Percentiles rank a stretch among this genome's conserved stretches.
These are phyloP conservation scores for Pipistrellus pygmaeus DNA, from an alignment of 2,797 vertebrate species.

Conservation along the genomic window DNA sequence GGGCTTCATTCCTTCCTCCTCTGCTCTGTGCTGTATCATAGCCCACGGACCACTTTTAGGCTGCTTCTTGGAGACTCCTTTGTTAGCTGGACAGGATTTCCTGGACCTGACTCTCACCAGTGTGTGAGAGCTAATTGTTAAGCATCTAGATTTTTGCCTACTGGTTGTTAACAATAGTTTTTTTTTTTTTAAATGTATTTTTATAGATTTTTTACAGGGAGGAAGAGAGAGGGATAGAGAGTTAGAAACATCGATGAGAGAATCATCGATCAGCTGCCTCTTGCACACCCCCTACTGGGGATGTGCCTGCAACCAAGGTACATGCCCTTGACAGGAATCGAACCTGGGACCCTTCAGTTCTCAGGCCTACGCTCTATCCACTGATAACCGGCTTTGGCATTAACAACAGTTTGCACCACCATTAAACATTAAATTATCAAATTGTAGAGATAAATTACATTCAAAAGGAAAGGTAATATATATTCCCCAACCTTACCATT, in stretches of 20 bases:
- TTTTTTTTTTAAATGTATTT: too few relatives aligned
- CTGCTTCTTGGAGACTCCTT: background rate
- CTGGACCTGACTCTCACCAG: background rate
- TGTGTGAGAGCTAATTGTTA: background rate
- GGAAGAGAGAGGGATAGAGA: too few relatives aligned
- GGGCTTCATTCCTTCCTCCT: background rate
- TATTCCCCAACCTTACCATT: background rate
- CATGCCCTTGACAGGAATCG: too few relatives aligned
- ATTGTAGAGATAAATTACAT: background rate
- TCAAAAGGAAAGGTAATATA: background rate
- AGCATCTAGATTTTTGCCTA: background rate
- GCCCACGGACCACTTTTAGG: background rate
- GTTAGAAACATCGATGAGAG: too few relatives aligned
- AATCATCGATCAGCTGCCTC: too few relatives aligned
- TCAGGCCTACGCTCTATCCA: too few relatives aligned
- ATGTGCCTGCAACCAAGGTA: too few relatives aligned
- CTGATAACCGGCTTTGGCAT: too few relatives aligned
- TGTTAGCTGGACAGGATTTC: background rate
- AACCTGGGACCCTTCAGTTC: too few relatives aligned
- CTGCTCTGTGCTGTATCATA: background rate
- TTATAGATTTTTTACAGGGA: too few relatives aligned
- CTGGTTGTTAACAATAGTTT: background rate
- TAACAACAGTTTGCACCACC: background rate
- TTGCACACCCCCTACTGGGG: too few relatives aligned
- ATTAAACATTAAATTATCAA: background rate